These are phyloP conservation scores for Valencia hispanica DNA, from an alignment of 2,797 vertebrate genomes.

Conservation along the genomic window DNA sequence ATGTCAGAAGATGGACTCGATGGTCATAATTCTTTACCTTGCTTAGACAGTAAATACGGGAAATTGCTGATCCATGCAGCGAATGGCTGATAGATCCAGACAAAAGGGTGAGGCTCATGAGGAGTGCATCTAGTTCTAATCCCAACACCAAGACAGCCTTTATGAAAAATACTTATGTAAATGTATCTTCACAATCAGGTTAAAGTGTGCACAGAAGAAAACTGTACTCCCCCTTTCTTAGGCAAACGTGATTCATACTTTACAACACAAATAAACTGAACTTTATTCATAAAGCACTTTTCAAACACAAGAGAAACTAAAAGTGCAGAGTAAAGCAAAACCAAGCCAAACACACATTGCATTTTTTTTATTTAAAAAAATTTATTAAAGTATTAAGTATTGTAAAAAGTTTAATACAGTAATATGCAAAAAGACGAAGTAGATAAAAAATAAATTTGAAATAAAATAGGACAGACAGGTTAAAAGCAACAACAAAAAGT, in stretches of 20 bases:
- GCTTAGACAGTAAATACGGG: background rate
- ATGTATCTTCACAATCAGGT: conserved; percentile 22
- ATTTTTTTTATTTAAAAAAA: no score
- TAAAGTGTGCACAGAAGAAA: background rate
- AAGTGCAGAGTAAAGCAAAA: no score
- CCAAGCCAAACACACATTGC: no score
- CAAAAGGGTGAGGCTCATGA: conserved; percentile 12
- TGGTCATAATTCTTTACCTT: background rate
- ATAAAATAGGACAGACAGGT: background rate
- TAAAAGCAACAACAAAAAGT: background rate
- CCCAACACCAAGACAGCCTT: conserved; percentile 25
- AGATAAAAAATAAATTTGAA: background rate
- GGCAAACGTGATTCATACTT: background rate
- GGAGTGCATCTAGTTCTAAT: conserved; percentile 18
- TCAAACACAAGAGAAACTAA: background rate
- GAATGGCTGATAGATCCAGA: conserved; percentile 18
- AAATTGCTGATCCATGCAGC: conserved; percentile 19
- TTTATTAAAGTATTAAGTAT: no score
- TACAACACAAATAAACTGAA: background rate
- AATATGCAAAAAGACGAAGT: background rate
- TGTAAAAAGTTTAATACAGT: background rate
- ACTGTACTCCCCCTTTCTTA: background rate
- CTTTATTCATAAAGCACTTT: background rate
- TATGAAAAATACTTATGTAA: conserved; percentile 8
- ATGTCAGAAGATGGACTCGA: background rate